Percentiles rank a stretch among this genome's conserved stretches.
phyloP scores from a whole-genome alignment of 2,888 invertebrate species.

The Dichetophora obliterata region DNA sequence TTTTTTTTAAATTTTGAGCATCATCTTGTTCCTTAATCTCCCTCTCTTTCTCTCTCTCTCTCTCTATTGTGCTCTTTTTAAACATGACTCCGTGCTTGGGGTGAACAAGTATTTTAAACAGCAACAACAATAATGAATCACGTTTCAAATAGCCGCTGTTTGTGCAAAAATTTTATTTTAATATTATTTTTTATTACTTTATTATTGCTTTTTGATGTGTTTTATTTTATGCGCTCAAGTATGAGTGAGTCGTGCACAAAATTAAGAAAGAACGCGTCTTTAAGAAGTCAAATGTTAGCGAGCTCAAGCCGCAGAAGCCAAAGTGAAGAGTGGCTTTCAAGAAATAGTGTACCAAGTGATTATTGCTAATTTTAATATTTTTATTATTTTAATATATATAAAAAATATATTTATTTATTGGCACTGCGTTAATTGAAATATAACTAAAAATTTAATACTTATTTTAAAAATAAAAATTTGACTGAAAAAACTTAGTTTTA shows the following conservation, averaged over 20 bases:
- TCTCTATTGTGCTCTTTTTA: not conserved
- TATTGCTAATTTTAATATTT: too few species aligned
- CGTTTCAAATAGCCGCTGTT: constrained; percentile 16
- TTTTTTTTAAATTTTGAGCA: not conserved
- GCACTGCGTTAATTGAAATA: too few species aligned
- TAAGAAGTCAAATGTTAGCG: constrained; percentile 11
- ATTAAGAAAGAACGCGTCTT: constrained; percentile 11
- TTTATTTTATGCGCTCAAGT: not conserved
- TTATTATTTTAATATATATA: too few species aligned
- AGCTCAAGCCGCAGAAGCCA: not conserved
- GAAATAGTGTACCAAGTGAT: too few species aligned
- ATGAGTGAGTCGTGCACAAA: constrained; percentile 21
- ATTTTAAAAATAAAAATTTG: too few species aligned
- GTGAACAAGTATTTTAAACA: not conserved
- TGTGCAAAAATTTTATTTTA: not conserved
- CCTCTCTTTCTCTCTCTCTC: not conserved
- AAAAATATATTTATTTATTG: too few species aligned
- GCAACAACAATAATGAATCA: constrained; percentile 30
- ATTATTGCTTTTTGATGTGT: constrained; percentile 4
- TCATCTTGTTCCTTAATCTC: not conserved
- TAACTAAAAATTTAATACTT: too few species aligned
- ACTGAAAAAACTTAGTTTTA: too few species aligned
- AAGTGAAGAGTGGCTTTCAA: not conserved
- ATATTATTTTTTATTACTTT: constrained; percentile 7
- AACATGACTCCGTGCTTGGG: constrained; percentile 18